Base-by-base conservation (phyloP, 92 coral and sea anemone genomes). In the Ricordea florida region DNA sequence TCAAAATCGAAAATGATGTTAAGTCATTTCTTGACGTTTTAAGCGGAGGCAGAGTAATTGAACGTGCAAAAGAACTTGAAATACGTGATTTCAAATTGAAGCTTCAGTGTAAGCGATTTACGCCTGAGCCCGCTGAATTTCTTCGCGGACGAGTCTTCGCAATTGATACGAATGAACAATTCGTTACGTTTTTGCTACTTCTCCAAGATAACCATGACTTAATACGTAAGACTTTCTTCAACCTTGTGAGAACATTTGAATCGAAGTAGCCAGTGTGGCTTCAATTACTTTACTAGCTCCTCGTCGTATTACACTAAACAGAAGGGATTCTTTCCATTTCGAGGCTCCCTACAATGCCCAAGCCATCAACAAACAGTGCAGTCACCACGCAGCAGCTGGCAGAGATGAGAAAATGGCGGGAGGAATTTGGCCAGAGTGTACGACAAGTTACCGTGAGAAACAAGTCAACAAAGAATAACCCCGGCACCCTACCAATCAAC, bases 341-440 rank as follows among this genome's bases (percentile, higher is more conserved):
- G 30, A 56, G 37, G 32, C 43, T 62, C 47, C 56, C 81, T 8
- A 23, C 36, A n/a, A 75, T 75, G 62, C 69, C 72, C 14, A 61
- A 62, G 59, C 58, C 81, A 29, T 36, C 23, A 41, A 60, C 37
- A 73, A 41, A 73, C 49, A 40, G 44, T 45, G 20, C 28, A 28
- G 80, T 73, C 44, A 73, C 58, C 49, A 73, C 47, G 27, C 64
- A 38, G 56, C 80, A 74, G 20, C 48, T 59, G 29, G 69, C 64
- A 20, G 80, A 73, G 49, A 58, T 73, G 80, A 18, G 60, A 42
- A 73, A 58, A 42, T 73, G 69, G 69, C 59, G 69, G 40, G 60
- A 57, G 32, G 69, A 73, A 73, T 73, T 38, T 38, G 82, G 82
- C 52, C 73, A 76, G 37, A 76, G 74, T 76, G 74, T 76, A 20